Evolutionary conservation across 1,140 invertebrate species (phyloP).

Genomic region (Calliopsis andreniformis): DNA sequence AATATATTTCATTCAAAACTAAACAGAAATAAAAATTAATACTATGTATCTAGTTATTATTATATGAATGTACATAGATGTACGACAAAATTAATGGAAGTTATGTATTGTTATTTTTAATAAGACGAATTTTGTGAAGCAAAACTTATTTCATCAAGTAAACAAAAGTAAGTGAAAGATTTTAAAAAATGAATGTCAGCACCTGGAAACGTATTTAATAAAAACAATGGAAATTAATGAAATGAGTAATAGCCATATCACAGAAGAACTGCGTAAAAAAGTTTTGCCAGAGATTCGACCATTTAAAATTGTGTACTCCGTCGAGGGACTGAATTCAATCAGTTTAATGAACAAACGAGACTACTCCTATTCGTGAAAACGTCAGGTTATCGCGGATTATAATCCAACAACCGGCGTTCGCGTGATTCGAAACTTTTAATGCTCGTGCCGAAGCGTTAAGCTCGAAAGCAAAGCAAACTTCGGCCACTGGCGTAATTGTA

Average conservation of each 20-base stretch:
- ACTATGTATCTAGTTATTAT: no score
- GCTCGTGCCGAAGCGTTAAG: constrained; percentile 54
- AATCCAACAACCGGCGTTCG: constrained; percentile 43
- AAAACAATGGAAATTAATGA: background rate
- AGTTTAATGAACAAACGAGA: constrained; percentile 30
- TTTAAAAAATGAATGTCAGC: no score
- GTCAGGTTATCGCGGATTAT: constrained; percentile 62
- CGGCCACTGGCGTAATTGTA: constrained; percentile 52
- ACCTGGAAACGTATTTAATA: no score
- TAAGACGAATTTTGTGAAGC: no score
- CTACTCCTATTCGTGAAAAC: constrained; percentile 50
- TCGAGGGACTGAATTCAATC: constrained; percentile 26
- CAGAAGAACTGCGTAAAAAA: background rate
- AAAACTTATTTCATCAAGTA: no score
- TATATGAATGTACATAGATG: no score
- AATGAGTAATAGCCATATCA: no score
- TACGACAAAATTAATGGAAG: no score
- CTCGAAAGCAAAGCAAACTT: constrained; percentile 64
- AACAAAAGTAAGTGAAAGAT: no score
- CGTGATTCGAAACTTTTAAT: constrained; percentile 64
- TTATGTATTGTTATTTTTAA: no score
- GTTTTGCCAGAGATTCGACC: background rate
- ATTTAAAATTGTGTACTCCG: background rate
- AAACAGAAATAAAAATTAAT: no score
- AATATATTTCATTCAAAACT: no score